Conservation (phyloP, 2,888 invertebrate species). For the Ennomos erosarius region DNA sequence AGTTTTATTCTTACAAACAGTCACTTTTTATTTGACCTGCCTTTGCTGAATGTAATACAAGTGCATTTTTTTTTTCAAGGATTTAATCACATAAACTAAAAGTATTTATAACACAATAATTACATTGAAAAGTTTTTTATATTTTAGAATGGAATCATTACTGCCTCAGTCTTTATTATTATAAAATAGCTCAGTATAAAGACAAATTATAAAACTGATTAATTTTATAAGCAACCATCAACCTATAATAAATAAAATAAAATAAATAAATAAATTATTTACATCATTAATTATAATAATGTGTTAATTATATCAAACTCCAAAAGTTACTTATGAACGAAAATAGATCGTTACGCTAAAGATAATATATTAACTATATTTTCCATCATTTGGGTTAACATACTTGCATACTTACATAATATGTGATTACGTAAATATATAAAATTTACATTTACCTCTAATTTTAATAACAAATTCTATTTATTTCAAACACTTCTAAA, state of each 20-base stretch:
- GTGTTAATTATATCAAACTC: constrained; percentile 2
- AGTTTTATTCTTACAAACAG: background rate
- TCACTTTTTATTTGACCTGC: too few relatives aligned
- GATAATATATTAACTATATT: constrained; percentile 15
- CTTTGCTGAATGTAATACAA: too few relatives aligned
- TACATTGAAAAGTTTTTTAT: too few relatives aligned
- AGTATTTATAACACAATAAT: too few relatives aligned
- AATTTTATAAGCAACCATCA: constrained; percentile 5
- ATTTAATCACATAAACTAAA: too few relatives aligned
- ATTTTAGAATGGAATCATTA: constrained; percentile 19
- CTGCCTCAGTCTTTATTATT: constrained; percentile 38
- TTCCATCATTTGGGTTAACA: constrained; percentile 6
- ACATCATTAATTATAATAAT: too few relatives aligned
- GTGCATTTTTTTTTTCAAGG: too few relatives aligned
- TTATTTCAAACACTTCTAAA: constrained; percentile 41
- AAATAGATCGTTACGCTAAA: constrained; percentile 9
- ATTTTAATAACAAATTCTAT: constrained; percentile 54
- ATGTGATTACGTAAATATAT: too few relatives aligned
- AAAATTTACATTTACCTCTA: constrained; percentile 1
- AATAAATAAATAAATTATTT: too few relatives aligned
- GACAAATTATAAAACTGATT: constrained; percentile 12
- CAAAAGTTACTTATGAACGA: background rate
- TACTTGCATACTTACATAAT: constrained; percentile 8
- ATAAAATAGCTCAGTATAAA: constrained; percentile 27
- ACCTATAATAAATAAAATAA: background rate